Percentiles rank a stretch among this genome's conserved stretches.
Evolutionary conservation across 2,888 invertebrate genomes (phyloP).

Genomic region (Alentia gelatinosa): DNA sequence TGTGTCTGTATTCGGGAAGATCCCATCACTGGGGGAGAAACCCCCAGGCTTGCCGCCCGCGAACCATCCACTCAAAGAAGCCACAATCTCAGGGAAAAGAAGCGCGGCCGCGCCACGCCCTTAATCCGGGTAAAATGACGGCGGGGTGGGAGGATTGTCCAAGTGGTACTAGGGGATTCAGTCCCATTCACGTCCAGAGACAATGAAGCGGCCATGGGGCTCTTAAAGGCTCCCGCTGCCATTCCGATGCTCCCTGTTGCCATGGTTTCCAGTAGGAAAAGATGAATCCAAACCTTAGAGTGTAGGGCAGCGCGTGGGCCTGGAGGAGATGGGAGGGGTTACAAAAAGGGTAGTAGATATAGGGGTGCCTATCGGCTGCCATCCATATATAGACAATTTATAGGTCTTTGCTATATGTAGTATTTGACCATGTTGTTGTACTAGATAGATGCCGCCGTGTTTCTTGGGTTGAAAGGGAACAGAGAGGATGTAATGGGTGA

Average conservation of each 20-base stretch:
- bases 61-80: background rate
- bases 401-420: background rate
- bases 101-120: background rate
- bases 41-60: background rate
- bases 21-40: background rate
- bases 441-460: too few relatives aligned
- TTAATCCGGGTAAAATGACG: constrained; percentile 22
- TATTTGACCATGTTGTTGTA: too few relatives aligned
- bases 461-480: too few relatives aligned
- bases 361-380: background rate
- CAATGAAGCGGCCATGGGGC: background rate
- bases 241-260: background rate
- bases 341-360: background rate
- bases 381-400: background rate
- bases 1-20: background rate
- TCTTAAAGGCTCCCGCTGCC: background rate
- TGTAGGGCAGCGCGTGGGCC: background rate
- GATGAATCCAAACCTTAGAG: background rate
- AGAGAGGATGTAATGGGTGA: too few relatives aligned
- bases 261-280: constrained; percentile 32
- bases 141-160: background rate
- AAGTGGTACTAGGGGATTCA: constrained; percentile 3
- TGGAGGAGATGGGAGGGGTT: background rate
- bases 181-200: background rate
- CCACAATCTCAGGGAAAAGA: background rate